Evolutionary conservation across 1,140 invertebrate genomes (phyloP), one percentile per base, ranked within the genome.

Genomic region (Lordiphosa collinella): DNA sequence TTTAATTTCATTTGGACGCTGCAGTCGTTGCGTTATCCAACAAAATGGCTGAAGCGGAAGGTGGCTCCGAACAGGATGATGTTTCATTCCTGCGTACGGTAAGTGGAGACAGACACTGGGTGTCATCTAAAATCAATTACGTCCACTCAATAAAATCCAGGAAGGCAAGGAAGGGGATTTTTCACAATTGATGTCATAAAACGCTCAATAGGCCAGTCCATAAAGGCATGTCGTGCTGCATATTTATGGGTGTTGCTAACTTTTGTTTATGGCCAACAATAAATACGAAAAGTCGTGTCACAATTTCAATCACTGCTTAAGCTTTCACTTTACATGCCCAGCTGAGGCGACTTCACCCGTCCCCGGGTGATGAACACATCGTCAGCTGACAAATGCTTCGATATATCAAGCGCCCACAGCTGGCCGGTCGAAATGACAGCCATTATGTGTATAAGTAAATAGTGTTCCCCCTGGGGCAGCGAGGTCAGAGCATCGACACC

Each of bases 61-160:
- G 95, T 86, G 94, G 96, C 67, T 97, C 96, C 78, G 97, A 98
- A 91, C 97, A 98, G 91, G 97, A 98, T 94, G 97, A 98, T 93
- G 96, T 98, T 91, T 98, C 97, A 89, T 98, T 98, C 91, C 93
- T 98, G 59, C 94, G 97, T 79, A 98, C 97, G 93, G 97, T 98
- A 90, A 95, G 95, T 93, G 63, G 38, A 52, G 31, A 54, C 36
- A 65, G 38, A 52, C 35, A 54, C 36, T 40, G 47, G 69, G 69
- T 60, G 78, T 71, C 78, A 84, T 84, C 78, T 78, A 70, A 84
- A 84, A 84, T 84, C 78, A 84, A 84, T 84, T 84, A 84, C 73
- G 73, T 84, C 51, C 79, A 84, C 63, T 84, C 78, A 78, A 84
- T 84, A 84, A 84, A 84, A 78, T 78, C 71, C 71, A 69, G 58